Evolutionary conservation across 2,797 vertebrate genomes (phyloP).

Genomic region (Rhodeus uyekii): DNA sequence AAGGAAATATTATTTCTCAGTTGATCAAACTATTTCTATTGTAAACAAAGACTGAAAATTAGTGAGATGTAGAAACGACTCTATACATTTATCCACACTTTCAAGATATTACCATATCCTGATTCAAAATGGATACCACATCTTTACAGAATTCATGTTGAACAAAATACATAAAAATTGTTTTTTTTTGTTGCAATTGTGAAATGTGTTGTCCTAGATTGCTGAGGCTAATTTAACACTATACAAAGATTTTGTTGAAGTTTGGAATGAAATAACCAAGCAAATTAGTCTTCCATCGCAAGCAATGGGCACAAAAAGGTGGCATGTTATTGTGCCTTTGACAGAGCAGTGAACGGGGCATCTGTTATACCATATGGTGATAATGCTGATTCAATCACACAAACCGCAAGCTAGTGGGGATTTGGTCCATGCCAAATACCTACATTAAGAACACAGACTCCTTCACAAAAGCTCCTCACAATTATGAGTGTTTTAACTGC

Average conservation of each 20-base stretch:
- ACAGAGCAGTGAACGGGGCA: constrained; percentile 44
- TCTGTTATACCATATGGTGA: constrained; percentile 57
- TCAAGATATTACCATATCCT: neutral
- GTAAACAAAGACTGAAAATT: constrained; percentile 3
- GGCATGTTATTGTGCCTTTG: constrained; percentile 45
- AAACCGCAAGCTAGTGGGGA: constrained; percentile 39
- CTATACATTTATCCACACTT: neutral
- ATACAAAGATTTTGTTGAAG: constrained; percentile 16
- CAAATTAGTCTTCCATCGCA: constrained; percentile 8
- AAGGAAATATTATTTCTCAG: constrained; percentile 19
- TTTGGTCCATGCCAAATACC: constrained; percentile 41
- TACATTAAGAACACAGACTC: constrained; percentile 44
- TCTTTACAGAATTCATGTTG: neutral
- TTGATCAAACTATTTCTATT: constrained; percentile 16
- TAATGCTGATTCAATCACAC: constrained; percentile 52
- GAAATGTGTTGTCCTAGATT: constrained; percentile 15
- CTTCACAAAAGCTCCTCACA: neutral
- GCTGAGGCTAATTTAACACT: neutral
- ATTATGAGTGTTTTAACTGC: constrained; percentile 1
- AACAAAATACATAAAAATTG: neutral
- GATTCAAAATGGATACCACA: neutral
- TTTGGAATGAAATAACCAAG: constrained; percentile 8
- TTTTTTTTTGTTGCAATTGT: constrained; percentile 11
- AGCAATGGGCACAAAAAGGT: constrained; percentile 4
- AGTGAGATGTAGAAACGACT: neutral